Evolutionary conservation across 2,888 invertebrate species (phyloP), one percentile per base, ranked within the genome.

Genomic region (Aethes cnicana): DNA sequence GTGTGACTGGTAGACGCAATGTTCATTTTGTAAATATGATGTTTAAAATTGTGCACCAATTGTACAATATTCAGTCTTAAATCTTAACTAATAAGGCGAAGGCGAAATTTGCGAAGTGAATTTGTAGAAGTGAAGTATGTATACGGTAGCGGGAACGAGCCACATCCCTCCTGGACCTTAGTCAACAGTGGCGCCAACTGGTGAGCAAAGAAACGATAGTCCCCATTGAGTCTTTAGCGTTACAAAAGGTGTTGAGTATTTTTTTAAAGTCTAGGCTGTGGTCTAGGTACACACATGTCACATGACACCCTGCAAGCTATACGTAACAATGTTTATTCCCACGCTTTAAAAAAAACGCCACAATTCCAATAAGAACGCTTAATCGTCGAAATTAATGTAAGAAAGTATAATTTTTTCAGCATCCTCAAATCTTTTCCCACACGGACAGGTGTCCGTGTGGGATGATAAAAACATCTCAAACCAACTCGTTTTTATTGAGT

Each of bases 401-500:
- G n/a, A n/a, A n/a, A n/a, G 72, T 68, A 64, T 60, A 64, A 66
- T 59, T 75, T 78, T 74, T 76, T 69, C 62, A 55, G 47, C 57
- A 67, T 57, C 68, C 52, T 52, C 33, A 52, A 52, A 52, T 39
- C 25, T 16, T 16, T 83, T 83, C 86, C 74, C 84, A 85, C 72
- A 72, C 69, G 71, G 74, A 85, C 86, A 86, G 86, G 86, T 86
- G 86, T 54, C n/a, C n/a, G n/a, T n/a, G n/a, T n/a, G n/a, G n/a
- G n/a, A n/a, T 58, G 70, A 82, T 66, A 83, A 84, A 84, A 84
- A 85, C 75, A 65, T 64, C 70, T 75, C 72, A 76, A 74, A 74
- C 74, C 73, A 81, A 80, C 77, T 80, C 75, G 80, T 81, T 84
- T 86, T 85, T 81, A 78, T 79, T 72, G 53, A 62, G 63, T 58